Conservation (phyloP, 1,140 invertebrate genomes). For the Dinoponera quadriceps region DNA sequence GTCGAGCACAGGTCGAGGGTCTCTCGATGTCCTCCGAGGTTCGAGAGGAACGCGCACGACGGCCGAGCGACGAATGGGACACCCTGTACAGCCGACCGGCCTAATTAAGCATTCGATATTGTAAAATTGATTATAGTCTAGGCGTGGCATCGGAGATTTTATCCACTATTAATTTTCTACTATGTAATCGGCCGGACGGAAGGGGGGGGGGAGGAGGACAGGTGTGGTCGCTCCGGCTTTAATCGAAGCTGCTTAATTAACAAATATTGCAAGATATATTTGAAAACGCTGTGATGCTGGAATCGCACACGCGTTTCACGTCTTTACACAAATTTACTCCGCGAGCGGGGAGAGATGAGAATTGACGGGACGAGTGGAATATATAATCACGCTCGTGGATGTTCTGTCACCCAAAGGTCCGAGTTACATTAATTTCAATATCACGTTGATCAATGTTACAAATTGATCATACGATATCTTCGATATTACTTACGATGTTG, state of each 20-base stretch:
- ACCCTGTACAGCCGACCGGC: not conserved
- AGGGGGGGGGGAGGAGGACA: not conserved
- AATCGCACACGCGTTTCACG: not conserved
- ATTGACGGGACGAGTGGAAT: not conserved
- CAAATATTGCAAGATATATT: constrained; percentile 38
- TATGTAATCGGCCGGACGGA: not conserved
- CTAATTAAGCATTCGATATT: constrained; percentile 52
- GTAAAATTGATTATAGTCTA: constrained; percentile 50
- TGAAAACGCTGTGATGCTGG: not conserved
- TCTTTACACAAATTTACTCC: not conserved
- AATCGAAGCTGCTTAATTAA: constrained; percentile 43
- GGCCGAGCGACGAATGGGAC: not conserved
- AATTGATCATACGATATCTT: too few species aligned
- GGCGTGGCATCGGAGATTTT: constrained; percentile 52
- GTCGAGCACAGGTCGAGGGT: too few species aligned
- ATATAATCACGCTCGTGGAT: too few species aligned
- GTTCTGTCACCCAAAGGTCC: not conserved
- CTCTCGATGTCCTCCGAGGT: too few species aligned
- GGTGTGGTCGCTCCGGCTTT: constrained; percentile 33
- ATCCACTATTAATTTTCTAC: constrained; percentile 56
- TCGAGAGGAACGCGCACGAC: too few species aligned
- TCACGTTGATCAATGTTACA: too few species aligned
- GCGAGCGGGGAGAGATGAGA: not conserved
- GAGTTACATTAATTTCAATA: not conserved
- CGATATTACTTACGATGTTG: too few species aligned